These are phyloP conservation scores for Myopa tessellatipennis DNA, from an alignment of 2,888 invertebrate species.

Conservation along the genomic window DNA sequence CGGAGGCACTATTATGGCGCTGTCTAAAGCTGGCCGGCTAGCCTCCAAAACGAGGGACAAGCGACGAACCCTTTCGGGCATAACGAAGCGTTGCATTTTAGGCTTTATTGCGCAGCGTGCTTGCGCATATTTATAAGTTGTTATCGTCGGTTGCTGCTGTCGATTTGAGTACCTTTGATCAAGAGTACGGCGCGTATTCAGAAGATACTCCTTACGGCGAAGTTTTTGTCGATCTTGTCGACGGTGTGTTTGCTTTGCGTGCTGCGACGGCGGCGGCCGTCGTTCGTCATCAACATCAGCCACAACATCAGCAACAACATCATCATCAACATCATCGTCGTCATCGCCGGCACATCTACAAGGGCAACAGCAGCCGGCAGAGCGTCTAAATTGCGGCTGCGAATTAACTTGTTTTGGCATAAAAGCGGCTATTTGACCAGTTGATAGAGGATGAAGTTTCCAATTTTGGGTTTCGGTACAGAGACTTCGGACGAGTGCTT, in stretches of 20 bases:
- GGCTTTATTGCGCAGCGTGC: slow-evolving; percentile 60
- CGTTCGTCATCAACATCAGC: no score
- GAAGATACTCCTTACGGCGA: not conserved
- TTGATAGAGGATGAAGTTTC: slow-evolving; percentile 64
- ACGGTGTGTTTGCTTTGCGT: slow-evolving; percentile 61
- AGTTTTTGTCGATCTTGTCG: slow-evolving; percentile 46
- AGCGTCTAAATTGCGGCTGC: slow-evolving; percentile 45
- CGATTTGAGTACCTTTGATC: not conserved
- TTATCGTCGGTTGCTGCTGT: slow-evolving; percentile 12
- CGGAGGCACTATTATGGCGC: slow-evolving; percentile 16
- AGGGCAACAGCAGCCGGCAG: not conserved
- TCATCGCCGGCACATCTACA: not conserved
- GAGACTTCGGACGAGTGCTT: slow-evolving; percentile 26
- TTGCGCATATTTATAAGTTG: slow-evolving; percentile 47
- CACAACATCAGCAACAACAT: not conserved
- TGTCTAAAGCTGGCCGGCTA: slow-evolving; percentile 27
- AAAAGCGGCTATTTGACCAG: slow-evolving; percentile 65
- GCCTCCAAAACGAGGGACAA: slow-evolving; percentile 10
- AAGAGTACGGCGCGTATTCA: not conserved
- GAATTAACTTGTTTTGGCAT: slow-evolving; percentile 65
- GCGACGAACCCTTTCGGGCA: slow-evolving; percentile 43
- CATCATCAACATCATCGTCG: not conserved
- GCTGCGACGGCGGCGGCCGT: slow-evolving; percentile 46
- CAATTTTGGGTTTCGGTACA: slow-evolving; percentile 63
- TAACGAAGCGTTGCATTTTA: slow-evolving; percentile 59